These are phyloP conservation scores for Anser brachyrhynchus DNA, from an alignment of 2,113 vertebrate genomes.

Conservation along the genomic window DNA sequence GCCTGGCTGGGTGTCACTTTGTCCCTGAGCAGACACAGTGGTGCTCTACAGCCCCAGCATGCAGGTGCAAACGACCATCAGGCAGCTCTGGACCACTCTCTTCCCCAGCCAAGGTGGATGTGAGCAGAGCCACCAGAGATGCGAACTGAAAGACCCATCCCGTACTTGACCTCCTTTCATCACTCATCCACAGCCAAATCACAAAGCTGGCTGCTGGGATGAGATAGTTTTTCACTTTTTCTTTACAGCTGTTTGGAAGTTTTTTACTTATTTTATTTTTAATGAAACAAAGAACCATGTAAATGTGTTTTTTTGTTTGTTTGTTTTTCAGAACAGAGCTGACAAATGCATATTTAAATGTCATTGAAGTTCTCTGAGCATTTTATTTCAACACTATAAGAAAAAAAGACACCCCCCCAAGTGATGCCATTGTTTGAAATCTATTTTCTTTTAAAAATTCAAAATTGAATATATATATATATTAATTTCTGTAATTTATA, in stretches of 20 bases:
- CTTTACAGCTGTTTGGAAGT: not conserved
- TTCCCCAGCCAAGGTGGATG: not conserved
- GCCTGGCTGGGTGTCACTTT: not conserved
- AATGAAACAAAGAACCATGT: not conserved
- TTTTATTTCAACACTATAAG: not conserved
- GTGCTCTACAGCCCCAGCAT: not conserved
- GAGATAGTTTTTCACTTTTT: not conserved
- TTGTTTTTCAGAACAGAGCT: not conserved
- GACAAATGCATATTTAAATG: not conserved
- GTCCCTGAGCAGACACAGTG: conserved; percentile 17
- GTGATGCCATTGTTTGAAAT: not conserved
- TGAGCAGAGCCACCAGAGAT: not conserved
- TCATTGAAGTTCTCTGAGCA: accelerated
- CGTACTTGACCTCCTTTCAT: conserved; percentile 26
- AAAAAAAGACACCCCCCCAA: no score
- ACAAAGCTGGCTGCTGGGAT: not conserved
- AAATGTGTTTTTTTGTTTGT: not conserved
- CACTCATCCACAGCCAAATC: not conserved
- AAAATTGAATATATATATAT: not conserved
- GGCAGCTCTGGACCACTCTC: not conserved
- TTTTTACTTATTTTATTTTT: not conserved
- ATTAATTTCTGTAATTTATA: not conserved
- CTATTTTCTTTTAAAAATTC: not conserved
- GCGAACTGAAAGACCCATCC: not conserved
- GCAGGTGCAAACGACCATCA: not conserved